A percentile compares a stretch with the other conserved stretches of the same genome.
Evolutionary conservation across 1,140 invertebrate species (phyloP).

Genomic region (Holotrichia oblita): DNA sequence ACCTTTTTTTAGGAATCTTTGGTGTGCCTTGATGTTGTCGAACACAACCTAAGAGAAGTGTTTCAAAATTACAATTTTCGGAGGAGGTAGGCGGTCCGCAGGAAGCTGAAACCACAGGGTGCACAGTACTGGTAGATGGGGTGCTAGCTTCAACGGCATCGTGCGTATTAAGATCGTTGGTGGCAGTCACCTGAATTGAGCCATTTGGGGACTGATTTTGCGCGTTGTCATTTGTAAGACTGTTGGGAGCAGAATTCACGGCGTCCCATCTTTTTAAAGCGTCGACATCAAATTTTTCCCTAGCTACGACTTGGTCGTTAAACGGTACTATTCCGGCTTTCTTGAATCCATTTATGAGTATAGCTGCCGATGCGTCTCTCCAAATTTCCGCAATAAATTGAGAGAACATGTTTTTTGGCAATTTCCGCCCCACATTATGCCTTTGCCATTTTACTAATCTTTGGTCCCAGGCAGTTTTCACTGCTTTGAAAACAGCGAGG

Average conservation of each 20-base stretch:
- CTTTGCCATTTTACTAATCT: constrained; percentile 40
- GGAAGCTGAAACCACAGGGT: background rate
- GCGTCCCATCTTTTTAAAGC: constrained; percentile 39
- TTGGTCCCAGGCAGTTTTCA: constrained; percentile 46
- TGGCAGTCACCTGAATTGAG: background rate
- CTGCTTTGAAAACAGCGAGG: constrained; percentile 48
- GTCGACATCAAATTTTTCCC: constrained; percentile 33
- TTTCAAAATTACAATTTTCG: constrained; percentile 19
- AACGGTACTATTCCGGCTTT: constrained; percentile 40
- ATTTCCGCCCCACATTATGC: constrained; percentile 24
- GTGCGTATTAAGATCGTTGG: background rate
- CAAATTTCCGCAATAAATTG: constrained; percentile 27
- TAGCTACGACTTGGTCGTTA: constrained; percentile 33
- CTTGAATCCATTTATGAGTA: constrained; percentile 39
- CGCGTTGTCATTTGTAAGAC: background rate
- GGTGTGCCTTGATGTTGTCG: constrained; percentile 26
- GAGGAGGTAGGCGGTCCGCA: background rate
- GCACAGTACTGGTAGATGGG: background rate
- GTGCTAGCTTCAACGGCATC: background rate
- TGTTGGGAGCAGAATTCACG: background rate
- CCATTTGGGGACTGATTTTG: background rate
- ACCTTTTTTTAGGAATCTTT: constrained; percentile 35
- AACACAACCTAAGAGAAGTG: constrained; percentile 15
- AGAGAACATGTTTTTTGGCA: constrained; percentile 40
- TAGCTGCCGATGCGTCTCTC: background rate